These are phyloP conservation scores for Agapostemon virescens DNA, from an alignment of 2,888 invertebrate genomes.

Conservation along the genomic window DNA sequence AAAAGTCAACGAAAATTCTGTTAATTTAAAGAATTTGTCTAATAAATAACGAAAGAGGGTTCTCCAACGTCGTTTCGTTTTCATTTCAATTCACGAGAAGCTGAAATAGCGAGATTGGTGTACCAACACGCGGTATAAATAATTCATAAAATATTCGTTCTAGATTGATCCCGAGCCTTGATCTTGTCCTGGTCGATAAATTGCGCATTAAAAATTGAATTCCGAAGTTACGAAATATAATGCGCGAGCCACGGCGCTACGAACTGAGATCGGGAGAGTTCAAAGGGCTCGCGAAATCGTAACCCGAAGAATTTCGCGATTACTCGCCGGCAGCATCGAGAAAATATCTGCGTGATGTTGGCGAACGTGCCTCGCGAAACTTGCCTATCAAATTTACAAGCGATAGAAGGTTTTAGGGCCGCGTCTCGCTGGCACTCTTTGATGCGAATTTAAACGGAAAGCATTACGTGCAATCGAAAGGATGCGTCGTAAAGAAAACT, in stretches of 20 bases:
- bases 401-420: slow-evolving; percentile 27
- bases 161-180: background rate
- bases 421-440: slow-evolving; percentile 13
- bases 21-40: background rate
- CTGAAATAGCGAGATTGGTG: background rate
- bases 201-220: background rate
- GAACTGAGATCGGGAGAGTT: background rate
- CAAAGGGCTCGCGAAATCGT: background rate
- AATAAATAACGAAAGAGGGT: background rate
- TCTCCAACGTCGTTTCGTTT: background rate
- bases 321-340: slow-evolving; percentile 18
- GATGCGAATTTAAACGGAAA: slow-evolving; percentile 42
- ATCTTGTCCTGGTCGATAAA: background rate
- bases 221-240: background rate
- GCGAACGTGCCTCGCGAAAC: slow-evolving; percentile 17
- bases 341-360: slow-evolving; percentile 13
- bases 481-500: slow-evolving; percentile 23
- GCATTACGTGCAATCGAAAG: slow-evolving; percentile 27
- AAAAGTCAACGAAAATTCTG: background rate
- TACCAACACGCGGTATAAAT: background rate
- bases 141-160: background rate
- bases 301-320: slow-evolving; percentile 35
- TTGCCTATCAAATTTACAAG: slow-evolving; percentile 44
- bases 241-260: background rate
- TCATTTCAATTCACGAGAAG: background rate